Percentiles rank a stretch among this genome's conserved stretches.
Conservation (phyloP, 2,888 invertebrate species). For the Laspeyria flexula region DNA sequence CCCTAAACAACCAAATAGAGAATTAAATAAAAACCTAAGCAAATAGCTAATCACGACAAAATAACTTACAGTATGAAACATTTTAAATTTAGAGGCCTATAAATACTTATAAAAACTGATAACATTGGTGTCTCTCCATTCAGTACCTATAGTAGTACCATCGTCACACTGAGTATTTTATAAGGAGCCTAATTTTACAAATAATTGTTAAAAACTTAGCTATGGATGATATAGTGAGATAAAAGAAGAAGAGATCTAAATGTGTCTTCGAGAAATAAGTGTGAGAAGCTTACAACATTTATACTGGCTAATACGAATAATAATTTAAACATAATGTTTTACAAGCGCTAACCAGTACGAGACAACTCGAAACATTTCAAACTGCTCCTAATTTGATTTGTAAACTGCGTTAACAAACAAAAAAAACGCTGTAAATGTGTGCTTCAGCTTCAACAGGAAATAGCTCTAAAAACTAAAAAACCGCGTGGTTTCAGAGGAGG, state of each 20-base stretch:
- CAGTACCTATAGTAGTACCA: constrained; percentile 21
- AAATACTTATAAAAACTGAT: constrained; percentile 27
- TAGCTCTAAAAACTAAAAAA: too few species aligned
- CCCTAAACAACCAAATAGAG: constrained; percentile 26
- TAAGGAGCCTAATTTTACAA: background rate
- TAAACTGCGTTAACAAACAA: too few species aligned
- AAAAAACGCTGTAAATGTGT: too few species aligned
- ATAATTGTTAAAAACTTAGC: background rate
- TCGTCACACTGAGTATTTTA: constrained; percentile 24
- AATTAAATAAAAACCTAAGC: constrained; percentile 23
- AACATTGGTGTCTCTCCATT: constrained; percentile 40
- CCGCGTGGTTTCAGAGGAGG: too few species aligned
- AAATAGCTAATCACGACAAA: constrained; percentile 28
- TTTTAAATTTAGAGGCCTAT: constrained; percentile 34
- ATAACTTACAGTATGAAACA: constrained; percentile 29
- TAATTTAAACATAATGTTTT: too few species aligned
- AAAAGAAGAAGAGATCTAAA: background rate
- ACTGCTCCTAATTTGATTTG: too few species aligned
- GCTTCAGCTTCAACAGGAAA: too few species aligned
- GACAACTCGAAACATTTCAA: too few species aligned
- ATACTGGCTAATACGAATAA: too few species aligned
- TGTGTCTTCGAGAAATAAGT: too few species aligned
- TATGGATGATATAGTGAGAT: background rate
- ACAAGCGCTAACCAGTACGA: too few species aligned
- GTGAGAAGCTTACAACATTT: too few species aligned